Evolutionary conservation across 2,113 vertebrate species (phyloP).

Genomic region (Fulica atra): DNA sequence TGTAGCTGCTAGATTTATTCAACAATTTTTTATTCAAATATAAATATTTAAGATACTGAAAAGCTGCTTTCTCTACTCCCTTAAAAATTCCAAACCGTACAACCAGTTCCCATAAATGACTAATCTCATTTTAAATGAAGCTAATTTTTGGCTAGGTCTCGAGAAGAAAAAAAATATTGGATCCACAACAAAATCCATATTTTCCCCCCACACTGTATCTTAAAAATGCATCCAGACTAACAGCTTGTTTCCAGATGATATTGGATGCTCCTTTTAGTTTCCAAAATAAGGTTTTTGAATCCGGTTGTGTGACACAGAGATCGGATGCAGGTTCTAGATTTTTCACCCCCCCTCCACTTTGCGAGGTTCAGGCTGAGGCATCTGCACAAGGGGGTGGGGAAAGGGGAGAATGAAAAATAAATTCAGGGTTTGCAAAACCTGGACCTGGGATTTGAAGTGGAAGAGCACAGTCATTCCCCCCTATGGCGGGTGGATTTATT

Average conservation of each 20-base stretch:
- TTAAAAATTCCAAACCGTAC: constrained; percentile 47
- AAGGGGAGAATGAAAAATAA: rapidly evolving
- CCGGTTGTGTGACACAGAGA: background rate
- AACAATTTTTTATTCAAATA: constrained; percentile 25
- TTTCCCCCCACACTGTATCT: constrained; percentile 25
- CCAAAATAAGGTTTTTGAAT: background rate
- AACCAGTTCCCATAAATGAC: constrained; percentile 61
- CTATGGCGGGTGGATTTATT: constrained; percentile 65
- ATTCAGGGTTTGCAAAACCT: background rate
- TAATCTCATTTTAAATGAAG: constrained; percentile 63
- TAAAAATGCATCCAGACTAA: constrained; percentile 54
- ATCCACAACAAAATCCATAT: constrained; percentile 44
- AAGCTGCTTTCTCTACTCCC: constrained; percentile 25
- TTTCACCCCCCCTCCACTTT: background rate
- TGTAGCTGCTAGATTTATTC: background rate
- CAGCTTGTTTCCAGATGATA: constrained; percentile 69
- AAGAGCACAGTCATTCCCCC: constrained; percentile 20
- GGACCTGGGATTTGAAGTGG: background rate
- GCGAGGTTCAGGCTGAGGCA: background rate
- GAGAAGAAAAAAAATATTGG: constrained; percentile 56
- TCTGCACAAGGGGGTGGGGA: background rate
- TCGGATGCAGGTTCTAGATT: background rate
- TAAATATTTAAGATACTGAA: constrained; percentile 64
- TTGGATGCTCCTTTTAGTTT: constrained; percentile 30
- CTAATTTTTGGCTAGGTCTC: constrained; percentile 61